Conservation (phyloP, 2,888 invertebrate species). For the Fragum fragum region DNA sequence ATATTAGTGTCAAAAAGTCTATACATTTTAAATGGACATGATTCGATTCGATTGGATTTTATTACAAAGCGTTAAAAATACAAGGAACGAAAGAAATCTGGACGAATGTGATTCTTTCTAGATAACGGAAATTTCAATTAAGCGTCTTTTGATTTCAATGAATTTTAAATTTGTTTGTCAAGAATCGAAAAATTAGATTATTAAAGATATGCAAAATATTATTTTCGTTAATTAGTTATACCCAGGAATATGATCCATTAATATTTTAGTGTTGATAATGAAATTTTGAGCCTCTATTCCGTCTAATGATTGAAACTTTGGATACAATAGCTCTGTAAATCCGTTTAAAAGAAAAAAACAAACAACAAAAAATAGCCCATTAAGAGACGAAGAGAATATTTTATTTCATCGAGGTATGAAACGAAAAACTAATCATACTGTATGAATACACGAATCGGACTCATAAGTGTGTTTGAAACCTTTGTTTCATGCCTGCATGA, state of each 20-base stretch:
- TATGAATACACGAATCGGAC: too few relatives aligned
- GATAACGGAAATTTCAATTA: constrained; percentile 17
- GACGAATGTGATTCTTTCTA: constrained; percentile 1
- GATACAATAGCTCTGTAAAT: too few relatives aligned
- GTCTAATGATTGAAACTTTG: too few relatives aligned
- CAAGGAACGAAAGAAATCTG: neutral
- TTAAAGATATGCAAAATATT: constrained; percentile 14
- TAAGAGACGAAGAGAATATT: too few relatives aligned
- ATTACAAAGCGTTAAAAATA: neutral
- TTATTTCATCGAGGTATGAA: too few relatives aligned
- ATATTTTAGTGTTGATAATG: neutral
- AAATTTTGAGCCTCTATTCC: too few relatives aligned
- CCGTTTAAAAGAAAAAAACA: too few relatives aligned
- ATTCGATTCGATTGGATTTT: neutral
- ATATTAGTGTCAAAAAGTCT: constrained; percentile 18
- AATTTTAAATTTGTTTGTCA: constrained; percentile 16
- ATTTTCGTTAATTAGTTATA: neutral
- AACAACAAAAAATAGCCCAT: too few relatives aligned
- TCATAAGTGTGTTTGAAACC: too few relatives aligned
- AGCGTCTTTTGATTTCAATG: constrained; percentile 14
- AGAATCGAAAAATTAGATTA: neutral
- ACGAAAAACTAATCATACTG: too few relatives aligned
- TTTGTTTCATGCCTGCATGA: too few relatives aligned
- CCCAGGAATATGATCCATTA: neutral
- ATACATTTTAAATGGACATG: constrained; percentile 20